Percentiles rank a stretch among this genome's conserved stretches.
These are phyloP conservation scores for Intellagama lesueurii DNA, from an alignment of 2,797 vertebrate genomes.

Conservation along the genomic window DNA sequence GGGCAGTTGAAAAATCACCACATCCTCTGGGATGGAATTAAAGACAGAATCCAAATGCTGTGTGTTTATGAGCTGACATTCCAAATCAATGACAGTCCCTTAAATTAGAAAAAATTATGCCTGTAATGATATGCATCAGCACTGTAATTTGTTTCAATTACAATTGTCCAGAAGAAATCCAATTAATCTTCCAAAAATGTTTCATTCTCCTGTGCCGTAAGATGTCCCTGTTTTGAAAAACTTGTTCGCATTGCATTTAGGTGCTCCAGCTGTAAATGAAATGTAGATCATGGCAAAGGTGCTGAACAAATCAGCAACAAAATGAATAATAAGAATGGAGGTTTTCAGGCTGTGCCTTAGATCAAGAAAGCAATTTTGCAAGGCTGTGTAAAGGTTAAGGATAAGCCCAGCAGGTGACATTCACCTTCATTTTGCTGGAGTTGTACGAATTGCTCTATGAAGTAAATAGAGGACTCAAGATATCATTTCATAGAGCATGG, in stretches of 20 bases:
- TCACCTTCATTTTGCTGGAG: background rate
- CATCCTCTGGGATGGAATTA: conserved; percentile 1
- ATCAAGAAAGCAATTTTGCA: background rate
- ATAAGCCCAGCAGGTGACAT: background rate
- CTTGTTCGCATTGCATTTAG: background rate
- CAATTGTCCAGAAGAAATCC: conserved; percentile 16
- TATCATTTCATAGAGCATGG: background rate
- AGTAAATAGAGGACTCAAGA: background rate
- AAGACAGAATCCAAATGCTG: background rate
- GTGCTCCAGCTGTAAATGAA: conserved; percentile 1
- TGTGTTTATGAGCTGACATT: background rate
- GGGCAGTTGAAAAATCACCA: background rate
- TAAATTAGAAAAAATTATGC: background rate
- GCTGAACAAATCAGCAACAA: background rate
- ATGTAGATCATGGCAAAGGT: conserved; percentile 6
- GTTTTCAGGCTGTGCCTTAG: background rate
- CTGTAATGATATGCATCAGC: conserved; percentile 22
- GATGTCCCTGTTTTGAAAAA: conserved; percentile 26
- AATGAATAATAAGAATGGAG: background rate
- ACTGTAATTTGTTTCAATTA: conserved; percentile 23
- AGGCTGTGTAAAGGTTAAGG: conserved; percentile 7
- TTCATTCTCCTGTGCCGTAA: background rate
- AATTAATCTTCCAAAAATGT: background rate
- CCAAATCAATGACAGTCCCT: background rate
- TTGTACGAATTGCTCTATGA: background rate